Evolutionary conservation across 2,797 vertebrate species (phyloP), one percentile per base, ranked within the genome.

Genomic region (Sebastes cheni): DNA sequence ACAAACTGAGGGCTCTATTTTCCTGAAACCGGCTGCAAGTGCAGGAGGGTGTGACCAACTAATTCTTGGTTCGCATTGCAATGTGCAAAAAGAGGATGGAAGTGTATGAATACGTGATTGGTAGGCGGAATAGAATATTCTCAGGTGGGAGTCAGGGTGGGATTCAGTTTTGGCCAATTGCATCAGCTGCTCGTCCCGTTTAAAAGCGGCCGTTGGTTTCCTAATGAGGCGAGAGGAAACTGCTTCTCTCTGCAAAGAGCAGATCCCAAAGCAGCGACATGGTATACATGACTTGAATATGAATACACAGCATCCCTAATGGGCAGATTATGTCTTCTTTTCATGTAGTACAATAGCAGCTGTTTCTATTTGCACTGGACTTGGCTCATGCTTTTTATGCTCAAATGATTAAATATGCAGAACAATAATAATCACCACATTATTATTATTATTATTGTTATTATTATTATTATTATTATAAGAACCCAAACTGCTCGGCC

Each of bases 211-310:
- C 73, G 54, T 77, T 76, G 72, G 67, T 61, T 84, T 86, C 72
- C 67, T 83, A 86, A 90, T 84, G 83, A 90, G 77, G 71, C n/a
- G 36, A 72, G 67, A 81, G 29, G 50, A 83, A 79, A 70, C 34
- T n/a, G 50, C 66, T 54, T 23, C 14, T 72, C 61, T 61, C 59
- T 46, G 46, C n/a, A 67, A 54, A 75, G 54, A 65, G 46, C 22
- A 7, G 6, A 74, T 83, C 86, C 82, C 88, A 75, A 34, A 80
- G 79, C 56, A 83, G 67, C 68, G 59, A 29, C 29, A 25, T 69
- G 2, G 25, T 23, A 25, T 10, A 39, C 25, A 30, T n/a, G 14
- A 46, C 65, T 68, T 1, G 55, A 86, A 88, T 87, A 65, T 67
- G 68, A 91, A 86, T 34, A 70, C 27, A 59, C 29, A 75, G 68